A percentile compares a stretch with the other conserved stretches of the same genome.
These are phyloP conservation scores for Ips typographus DNA, from an alignment of 1,140 invertebrate species.

Conservation along the genomic window DNA sequence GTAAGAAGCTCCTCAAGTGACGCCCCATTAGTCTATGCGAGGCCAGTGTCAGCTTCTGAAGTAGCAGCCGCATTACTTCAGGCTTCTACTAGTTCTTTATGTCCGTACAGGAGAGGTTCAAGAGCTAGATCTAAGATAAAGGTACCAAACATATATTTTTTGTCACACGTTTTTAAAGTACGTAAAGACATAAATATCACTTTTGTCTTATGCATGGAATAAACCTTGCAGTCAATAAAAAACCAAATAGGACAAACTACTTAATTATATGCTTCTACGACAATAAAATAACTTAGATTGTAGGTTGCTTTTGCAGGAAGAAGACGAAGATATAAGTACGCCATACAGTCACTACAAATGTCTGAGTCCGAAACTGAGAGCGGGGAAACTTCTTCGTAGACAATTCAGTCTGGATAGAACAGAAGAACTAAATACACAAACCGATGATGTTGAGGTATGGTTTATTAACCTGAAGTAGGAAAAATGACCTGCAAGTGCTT, in stretches of 20 bases:
- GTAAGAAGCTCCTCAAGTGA: constrained; percentile 56
- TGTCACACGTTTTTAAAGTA: too few species aligned
- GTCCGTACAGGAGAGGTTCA: constrained; percentile 45
- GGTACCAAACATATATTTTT: background rate
- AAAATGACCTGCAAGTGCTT: too few species aligned
- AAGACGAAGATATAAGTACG: constrained; percentile 66
- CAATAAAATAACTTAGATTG: too few species aligned
- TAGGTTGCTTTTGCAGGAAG: constrained; percentile 13
- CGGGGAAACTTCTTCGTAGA: constrained; percentile 61
- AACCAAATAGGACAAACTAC: too few species aligned
- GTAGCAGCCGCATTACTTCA: constrained; percentile 58
- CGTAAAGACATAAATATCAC: too few species aligned
- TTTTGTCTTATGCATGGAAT: too few species aligned
- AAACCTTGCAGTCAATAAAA: too few species aligned
- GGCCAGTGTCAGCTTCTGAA: constrained; percentile 57
- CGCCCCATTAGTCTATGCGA: constrained; percentile 48
- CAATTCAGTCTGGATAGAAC: constrained; percentile 72
- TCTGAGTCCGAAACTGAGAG: constrained; percentile 65
- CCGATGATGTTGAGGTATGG: too few species aligned
- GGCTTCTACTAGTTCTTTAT: constrained; percentile 57
- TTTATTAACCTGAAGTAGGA: too few species aligned
- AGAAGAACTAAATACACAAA: constrained; percentile 53
- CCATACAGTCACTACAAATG: constrained; percentile 70
- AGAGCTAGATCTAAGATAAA: constrained; percentile 22
- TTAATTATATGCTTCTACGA: too few species aligned